These are phyloP conservation scores for Hypolimnas misippus DNA, from an alignment of 2,888 invertebrate genomes.

Conservation along the genomic window DNA sequence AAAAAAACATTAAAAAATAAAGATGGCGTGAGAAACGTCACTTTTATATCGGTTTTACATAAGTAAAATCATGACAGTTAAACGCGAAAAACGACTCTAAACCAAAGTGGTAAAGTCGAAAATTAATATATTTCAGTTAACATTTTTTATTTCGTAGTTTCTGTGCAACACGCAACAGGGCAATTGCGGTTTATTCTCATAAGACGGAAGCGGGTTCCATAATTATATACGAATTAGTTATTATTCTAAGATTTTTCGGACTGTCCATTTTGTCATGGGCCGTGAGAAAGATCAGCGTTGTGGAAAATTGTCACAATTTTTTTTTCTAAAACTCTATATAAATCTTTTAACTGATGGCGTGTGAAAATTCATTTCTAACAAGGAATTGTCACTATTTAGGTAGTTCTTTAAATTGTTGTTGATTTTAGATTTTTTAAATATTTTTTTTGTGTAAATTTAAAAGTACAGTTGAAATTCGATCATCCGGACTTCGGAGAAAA, in stretches of 20 bases:
- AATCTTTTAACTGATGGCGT: not conserved
- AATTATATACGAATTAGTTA: constrained; percentile 80
- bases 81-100: constrained; percentile 21
- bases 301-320: constrained; percentile 42
- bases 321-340: constrained; percentile 12
- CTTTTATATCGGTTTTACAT: constrained; percentile 41
- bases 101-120: constrained; percentile 29
- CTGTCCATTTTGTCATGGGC: constrained; percentile 40
- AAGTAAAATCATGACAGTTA: constrained; percentile 33
- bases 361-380: not conserved
- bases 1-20: constrained; percentile 37
- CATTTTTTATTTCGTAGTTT: constrained; percentile 57
- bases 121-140: constrained; percentile 36
- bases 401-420: not conserved
- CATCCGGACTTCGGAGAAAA: too few relatives aligned
- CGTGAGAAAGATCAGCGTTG: constrained; percentile 45
- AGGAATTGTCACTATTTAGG: not conserved
- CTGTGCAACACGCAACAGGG: constrained; percentile 67
- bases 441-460: not conserved
- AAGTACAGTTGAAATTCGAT: too few relatives aligned
- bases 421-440: not conserved
- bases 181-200: constrained; percentile 74
- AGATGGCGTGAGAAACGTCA: constrained; percentile 46
- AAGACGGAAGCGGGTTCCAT: constrained; percentile 69
- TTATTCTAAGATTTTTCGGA: constrained; percentile 61